phyloP scores from a whole-genome alignment of 2,113 vertebrate genomes.

The Hepsetus odoe region DNA sequence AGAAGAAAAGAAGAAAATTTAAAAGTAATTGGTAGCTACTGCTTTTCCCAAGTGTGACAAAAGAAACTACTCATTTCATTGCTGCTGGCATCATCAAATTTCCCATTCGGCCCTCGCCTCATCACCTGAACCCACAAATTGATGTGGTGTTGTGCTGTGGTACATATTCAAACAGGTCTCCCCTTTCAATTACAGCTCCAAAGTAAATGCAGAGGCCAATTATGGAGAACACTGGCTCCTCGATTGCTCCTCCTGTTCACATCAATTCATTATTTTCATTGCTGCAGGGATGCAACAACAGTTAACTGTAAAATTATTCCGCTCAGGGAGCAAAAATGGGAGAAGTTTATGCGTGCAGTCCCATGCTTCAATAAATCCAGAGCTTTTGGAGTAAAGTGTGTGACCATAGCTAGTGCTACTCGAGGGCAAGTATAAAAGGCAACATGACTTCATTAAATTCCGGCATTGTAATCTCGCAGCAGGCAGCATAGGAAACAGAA shows the following conservation, averaged over 20 bases:
- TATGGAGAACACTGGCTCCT: conserved; percentile 55
- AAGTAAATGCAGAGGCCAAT: conserved; percentile 57
- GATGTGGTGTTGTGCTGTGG: conserved; percentile 3
- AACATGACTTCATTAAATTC: conserved; percentile 21
- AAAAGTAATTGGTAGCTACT: background rate
- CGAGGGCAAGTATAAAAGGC: conserved; percentile 43
- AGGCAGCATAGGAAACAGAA: conserved; percentile 8
- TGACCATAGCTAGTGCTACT: conserved; percentile 10
- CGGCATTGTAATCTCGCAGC: background rate
- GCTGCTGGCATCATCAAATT: background rate
- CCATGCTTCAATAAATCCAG: conserved; percentile 43
- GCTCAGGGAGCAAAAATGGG: conserved; percentile 34
- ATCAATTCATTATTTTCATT: conserved; percentile 59
- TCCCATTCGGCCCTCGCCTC: background rate
- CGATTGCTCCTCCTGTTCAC: conserved; percentile 35
- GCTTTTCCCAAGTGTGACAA: background rate
- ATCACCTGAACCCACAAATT: conserved; percentile 25
- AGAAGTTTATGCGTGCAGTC: conserved; percentile 17
- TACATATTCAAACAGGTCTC: conserved; percentile 34
- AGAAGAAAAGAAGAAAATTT: background rate
- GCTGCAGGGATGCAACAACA: conserved; percentile 44
- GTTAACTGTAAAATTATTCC: conserved; percentile 57
- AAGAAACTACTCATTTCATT: background rate
- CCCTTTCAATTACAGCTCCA: conserved; percentile 48
- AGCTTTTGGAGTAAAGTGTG: conserved; percentile 48